Percentiles rank a stretch among this genome's conserved stretches.
These are phyloP conservation scores for Psilopogon haemacephalus DNA, from an alignment of 2,113 vertebrate species.

Conservation along the genomic window DNA sequence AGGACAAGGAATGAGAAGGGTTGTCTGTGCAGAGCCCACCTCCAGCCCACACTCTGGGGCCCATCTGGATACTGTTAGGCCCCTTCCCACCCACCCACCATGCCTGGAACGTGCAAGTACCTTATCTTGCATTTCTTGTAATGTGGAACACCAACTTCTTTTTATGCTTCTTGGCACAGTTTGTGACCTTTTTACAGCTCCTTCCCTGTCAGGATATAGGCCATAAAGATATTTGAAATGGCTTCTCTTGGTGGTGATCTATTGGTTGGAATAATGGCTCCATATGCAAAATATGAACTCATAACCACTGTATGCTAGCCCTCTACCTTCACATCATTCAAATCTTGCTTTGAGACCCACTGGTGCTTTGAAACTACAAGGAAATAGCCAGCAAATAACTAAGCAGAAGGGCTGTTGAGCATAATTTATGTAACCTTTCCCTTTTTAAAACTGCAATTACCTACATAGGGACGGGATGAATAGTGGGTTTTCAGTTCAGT, in stretches of 20 bases:
- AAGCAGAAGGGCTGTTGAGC: neutral
- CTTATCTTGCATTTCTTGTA: slow-evolving; percentile 69
- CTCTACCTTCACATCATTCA: slow-evolving; percentile 13
- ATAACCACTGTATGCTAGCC: slow-evolving; percentile 40
- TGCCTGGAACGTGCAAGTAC: slow-evolving; percentile 58
- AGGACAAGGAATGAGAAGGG: neutral
- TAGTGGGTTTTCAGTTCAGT: slow-evolving; percentile 36
- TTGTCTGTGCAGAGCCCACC: neutral
- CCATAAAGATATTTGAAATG: slow-evolving; percentile 67
- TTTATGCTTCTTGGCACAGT: slow-evolving; percentile 64
- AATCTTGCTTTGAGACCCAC: slow-evolving; percentile 9
- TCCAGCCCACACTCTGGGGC: neutral
- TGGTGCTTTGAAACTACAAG: slow-evolving; percentile 42
- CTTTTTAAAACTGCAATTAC: slow-evolving; percentile 50
- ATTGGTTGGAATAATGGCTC: slow-evolving; percentile 58
- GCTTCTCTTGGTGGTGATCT: slow-evolving; percentile 55
- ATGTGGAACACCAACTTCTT: slow-evolving; percentile 61
- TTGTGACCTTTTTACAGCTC: slow-evolving; percentile 63
- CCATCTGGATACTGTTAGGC: slow-evolving; percentile 69
- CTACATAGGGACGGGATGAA: slow-evolving; percentile 25
- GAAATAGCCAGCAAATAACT: slow-evolving; percentile 51
- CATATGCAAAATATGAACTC: slow-evolving; percentile 61
- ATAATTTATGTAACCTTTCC: slow-evolving; percentile 61
- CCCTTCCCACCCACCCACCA: slow-evolving; percentile 46
- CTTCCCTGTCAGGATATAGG: slow-evolving; percentile 59